Evolutionary conservation across 2,113 vertebrate genomes (phyloP).

Genomic region (Jaculus jaculus): DNA sequence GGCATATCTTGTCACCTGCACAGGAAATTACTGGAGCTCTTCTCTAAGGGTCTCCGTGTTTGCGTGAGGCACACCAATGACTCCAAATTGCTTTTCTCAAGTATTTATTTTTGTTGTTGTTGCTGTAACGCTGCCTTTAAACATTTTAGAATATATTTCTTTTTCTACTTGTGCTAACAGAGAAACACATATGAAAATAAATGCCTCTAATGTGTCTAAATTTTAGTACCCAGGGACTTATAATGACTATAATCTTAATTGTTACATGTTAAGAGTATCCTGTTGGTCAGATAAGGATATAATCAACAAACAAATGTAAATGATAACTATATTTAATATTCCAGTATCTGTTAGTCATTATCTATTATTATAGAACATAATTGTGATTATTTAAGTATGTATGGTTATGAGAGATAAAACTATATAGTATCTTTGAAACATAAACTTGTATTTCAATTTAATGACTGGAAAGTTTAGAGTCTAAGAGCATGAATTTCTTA

Average conservation of each 20-base stretch:
- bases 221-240: slow-evolving; percentile 26
- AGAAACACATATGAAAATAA: slow-evolving; percentile 35
- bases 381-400: slow-evolving; percentile 10
- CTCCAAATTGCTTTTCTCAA: slow-evolving; percentile 45
- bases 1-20: neutral
- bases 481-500: slow-evolving; percentile 8
- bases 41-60: neutral
- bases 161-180: slow-evolving; percentile 40
- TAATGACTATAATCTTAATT: slow-evolving; percentile 4
- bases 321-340: neutral
- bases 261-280: slow-evolving; percentile 8
- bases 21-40: slow-evolving; percentile 26
- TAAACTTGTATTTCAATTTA: slow-evolving; percentile 35
- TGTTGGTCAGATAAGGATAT: neutral
- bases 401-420: neutral
- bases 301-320: slow-evolving; percentile 21
- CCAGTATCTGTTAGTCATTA: neutral
- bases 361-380: neutral
- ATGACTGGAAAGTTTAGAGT: neutral
- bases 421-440: neutral
- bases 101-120: neutral
- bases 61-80: slow-evolving; percentile 46
- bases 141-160: neutral
- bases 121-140: slow-evolving; percentile 41
- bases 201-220: slow-evolving; percentile 27